Evolutionary conservation across 1,140 invertebrate species (phyloP).

Genomic region (Brevipalpus yothersi): DNA sequence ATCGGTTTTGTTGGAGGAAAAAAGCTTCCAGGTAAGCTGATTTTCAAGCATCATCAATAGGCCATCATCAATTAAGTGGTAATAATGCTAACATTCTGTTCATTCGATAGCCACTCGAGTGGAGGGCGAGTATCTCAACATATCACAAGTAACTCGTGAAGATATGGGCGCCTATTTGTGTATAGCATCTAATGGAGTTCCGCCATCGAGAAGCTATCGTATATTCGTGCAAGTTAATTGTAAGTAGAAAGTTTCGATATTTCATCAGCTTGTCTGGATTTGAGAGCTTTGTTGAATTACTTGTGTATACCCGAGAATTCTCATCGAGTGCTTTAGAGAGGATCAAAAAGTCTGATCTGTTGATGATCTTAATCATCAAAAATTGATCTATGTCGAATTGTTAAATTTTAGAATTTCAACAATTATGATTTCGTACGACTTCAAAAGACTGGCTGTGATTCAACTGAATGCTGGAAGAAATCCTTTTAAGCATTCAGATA

Average conservation of each 20-base stretch:
- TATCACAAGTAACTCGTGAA: slow-evolving; percentile 47
- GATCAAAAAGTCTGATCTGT: too few relatives aligned
- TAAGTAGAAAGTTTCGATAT: slow-evolving; percentile 29
- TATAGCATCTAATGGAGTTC: slow-evolving; percentile 46
- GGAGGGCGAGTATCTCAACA: slow-evolving; percentile 50
- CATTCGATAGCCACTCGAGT: slow-evolving; percentile 15
- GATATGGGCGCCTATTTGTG: slow-evolving; percentile 33
- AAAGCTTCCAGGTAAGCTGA: neutral
- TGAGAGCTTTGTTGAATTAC: too few relatives aligned
- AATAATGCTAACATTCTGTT: neutral
- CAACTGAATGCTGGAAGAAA: too few relatives aligned
- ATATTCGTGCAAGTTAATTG: slow-evolving; percentile 49
- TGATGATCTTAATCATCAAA: too few relatives aligned
- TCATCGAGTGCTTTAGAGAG: too few relatives aligned
- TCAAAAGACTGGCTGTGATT: too few relatives aligned
- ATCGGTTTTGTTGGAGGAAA: slow-evolving; percentile 11
- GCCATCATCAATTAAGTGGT: neutral
- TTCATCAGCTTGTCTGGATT: neutral
- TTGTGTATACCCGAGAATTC: too few relatives aligned
- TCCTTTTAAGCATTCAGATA: too few relatives aligned
- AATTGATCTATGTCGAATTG: too few relatives aligned
- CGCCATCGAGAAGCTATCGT: slow-evolving; percentile 48
- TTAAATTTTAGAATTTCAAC: too few relatives aligned
- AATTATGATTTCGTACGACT: too few relatives aligned
- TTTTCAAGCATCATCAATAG: neutral